Base-by-base conservation (phyloP, 2,888 invertebrate genomes). In the Mayetiola destructor region DNA sequence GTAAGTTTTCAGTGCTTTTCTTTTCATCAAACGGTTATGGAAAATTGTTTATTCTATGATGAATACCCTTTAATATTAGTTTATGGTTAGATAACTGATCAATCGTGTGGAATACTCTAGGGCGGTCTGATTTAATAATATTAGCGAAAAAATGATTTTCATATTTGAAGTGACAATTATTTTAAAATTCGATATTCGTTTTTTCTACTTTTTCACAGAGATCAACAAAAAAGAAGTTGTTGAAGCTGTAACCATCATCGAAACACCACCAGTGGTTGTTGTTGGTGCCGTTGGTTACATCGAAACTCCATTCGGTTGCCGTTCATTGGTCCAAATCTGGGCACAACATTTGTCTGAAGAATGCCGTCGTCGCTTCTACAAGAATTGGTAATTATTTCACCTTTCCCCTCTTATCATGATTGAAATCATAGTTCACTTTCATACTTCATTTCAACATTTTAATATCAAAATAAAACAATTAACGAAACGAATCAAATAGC, bases 151-250 rank as follows among this genome's bases (percentile, higher is more conserved):
- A 23, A 54, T 9, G 14, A n/a, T 14, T 23, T 23, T 27, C n/a
- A n/a, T 12, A 36, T 12, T 4, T 36, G 36, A 32, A n/a, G n/a
- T n/a, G n/a, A n/a, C n/a, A n/a, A n/a, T n/a, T n/a, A n/a, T n/a
- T n/a, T n/a, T n/a, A n/a, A n/a, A n/a, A n/a, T n/a, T 14, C 36
- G 40, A 54, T n/a, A 12, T 58, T 48, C 35, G 21, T 40, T 57
- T 60, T 56, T 52, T 23, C 54, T 55, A 57, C 59, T 61, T 57
- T 65, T 57, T 73, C 76, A 37, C 73, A 93, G 96, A 99, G 81
- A 88, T 96, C 61, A 96, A 99, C 80, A 99, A 99, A 77, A 99
- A 99, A 76, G 99, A 99, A 76, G 93, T 99, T 60, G 96, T 99
- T 23, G 99, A 99, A 73, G 93, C 95, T 52, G 99, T 99, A 2